Evolutionary conservation across 2,113 vertebrate genomes (phyloP).

Genomic region (Macroglossus sobrinus): DNA sequence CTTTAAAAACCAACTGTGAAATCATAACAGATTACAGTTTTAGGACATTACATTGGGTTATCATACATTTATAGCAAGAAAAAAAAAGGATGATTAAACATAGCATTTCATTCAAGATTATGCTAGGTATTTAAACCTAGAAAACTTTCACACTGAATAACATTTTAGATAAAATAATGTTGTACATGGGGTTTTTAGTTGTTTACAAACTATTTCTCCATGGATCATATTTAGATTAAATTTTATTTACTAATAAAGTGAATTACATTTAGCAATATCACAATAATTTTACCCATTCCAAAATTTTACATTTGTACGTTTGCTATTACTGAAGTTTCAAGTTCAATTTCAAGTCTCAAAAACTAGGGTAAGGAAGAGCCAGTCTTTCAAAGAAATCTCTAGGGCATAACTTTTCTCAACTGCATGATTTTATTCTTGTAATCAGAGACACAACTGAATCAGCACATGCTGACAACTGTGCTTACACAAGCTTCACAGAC

Average conservation of each 20-base stretch:
- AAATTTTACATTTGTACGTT: neutral
- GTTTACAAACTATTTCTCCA: neutral
- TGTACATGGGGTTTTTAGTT: neutral
- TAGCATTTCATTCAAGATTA: neutral
- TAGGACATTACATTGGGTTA: neutral
- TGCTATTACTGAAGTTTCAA: slow-evolving; percentile 9
- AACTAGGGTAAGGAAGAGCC: slow-evolving; percentile 17
- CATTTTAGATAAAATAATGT: neutral
- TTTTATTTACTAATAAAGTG: neutral
- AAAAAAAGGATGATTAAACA: neutral
- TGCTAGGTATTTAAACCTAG: neutral
- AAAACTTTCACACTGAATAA: neutral
- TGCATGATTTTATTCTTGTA: neutral
- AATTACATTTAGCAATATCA: neutral
- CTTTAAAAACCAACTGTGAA: neutral
- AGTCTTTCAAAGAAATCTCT: slow-evolving; percentile 19
- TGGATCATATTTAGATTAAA: neutral
- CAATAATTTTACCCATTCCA: neutral
- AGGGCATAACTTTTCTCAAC: neutral
- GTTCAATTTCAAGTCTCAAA: slow-evolving; percentile 19
- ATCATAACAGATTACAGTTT: neutral
- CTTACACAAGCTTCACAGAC: neutral
- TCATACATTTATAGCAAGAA: neutral
- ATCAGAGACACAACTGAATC: slow-evolving; percentile 44
- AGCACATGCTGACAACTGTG: neutral